These are phyloP conservation scores for Hylomyscus alleni DNA, from an alignment of 2,797 vertebrate genomes.

Conservation along the genomic window DNA sequence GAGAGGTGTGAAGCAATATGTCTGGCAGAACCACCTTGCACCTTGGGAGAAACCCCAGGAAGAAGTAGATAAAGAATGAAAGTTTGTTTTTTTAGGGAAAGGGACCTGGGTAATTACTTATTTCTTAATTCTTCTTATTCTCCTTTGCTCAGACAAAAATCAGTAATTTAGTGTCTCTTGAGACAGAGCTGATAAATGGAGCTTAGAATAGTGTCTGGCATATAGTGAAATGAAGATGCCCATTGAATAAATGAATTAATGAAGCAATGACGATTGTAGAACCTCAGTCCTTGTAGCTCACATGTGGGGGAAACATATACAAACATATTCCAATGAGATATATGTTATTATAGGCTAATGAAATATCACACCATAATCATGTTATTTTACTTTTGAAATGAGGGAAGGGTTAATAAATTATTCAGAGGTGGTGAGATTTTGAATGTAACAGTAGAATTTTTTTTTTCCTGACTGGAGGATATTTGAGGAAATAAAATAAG, in stretches of 20 bases:
- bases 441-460: background rate
- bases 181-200: slow-evolving; percentile 3
- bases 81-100: background rate
- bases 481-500: slow-evolving; percentile 55
- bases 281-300: background rate
- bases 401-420: background rate
- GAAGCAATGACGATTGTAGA: background rate
- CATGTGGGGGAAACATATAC: background rate
- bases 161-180: slow-evolving; percentile 34
- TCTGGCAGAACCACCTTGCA: background rate
- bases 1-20: background rate
- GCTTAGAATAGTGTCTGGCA: background rate
- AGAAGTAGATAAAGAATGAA: background rate
- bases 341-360: background rate
- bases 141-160: slow-evolving; percentile 29
- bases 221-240: slow-evolving; percentile 13
- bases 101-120: slow-evolving; percentile 18
- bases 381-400: slow-evolving; percentile 39
- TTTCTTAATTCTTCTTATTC: slow-evolving; percentile 9
- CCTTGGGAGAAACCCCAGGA: background rate
- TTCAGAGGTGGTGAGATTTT: slow-evolving; percentile 46
- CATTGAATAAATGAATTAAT: slow-evolving; percentile 36
- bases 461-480: slow-evolving; percentile 25
- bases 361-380: background rate
- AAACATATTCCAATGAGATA: background rate